Evolutionary conservation across 2,113 vertebrate genomes (phyloP).

Genomic region (Mandrillus leucophaeus): DNA sequence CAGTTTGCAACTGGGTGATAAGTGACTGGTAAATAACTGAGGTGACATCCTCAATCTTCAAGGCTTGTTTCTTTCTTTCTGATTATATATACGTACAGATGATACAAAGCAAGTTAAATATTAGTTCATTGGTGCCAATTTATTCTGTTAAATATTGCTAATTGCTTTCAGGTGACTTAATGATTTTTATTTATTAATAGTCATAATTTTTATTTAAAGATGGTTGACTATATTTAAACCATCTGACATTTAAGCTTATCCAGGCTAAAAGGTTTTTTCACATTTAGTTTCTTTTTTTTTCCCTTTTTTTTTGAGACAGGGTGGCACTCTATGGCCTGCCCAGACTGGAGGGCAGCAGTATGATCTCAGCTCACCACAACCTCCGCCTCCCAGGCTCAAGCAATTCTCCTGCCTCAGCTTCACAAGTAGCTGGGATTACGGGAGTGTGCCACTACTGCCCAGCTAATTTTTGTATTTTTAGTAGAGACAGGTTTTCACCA

Average conservation of each 20-base stretch:
- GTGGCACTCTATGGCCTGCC: no score
- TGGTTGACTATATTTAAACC: neutral
- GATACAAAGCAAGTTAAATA: neutral
- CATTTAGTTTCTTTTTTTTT: neutral
- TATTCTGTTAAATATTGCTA: neutral
- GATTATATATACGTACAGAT: neutral
- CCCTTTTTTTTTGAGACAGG: no score
- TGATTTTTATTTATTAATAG: slow-evolving; percentile 33
- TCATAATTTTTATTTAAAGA: slow-evolving; percentile 18
- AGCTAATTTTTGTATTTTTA: no score
- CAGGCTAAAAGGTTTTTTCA: neutral
- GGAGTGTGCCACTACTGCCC: no score
- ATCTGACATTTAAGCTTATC: neutral
- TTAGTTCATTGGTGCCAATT: neutral
- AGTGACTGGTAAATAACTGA: neutral
- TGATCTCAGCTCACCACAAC: no score
- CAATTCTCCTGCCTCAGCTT: no score
- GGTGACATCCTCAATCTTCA: neutral
- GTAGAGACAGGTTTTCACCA: no score
- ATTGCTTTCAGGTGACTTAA: neutral
- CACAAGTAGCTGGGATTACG: no score
- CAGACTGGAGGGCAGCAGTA: no score
- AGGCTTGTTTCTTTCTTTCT: neutral
- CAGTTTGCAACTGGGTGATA: neutral
- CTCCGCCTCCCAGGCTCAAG: no score